Evolutionary conservation across 2,113 vertebrate genomes (phyloP).

Genomic region (Hyla sarda): DNA sequence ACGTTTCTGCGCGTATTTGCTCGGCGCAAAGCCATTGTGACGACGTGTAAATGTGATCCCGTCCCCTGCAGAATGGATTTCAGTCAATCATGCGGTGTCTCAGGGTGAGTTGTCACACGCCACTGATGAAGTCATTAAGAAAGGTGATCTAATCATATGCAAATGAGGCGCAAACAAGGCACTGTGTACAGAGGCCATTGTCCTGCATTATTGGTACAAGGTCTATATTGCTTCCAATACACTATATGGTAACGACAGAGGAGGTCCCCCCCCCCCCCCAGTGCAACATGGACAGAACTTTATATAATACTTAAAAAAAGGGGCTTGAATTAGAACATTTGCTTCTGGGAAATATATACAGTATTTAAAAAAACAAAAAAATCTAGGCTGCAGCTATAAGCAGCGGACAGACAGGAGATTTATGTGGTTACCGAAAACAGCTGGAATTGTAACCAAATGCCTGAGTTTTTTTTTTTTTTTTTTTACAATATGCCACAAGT

Average conservation of each 20-base stretch:
- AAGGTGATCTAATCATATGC: conserved; percentile 35
- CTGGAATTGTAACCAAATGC: conserved; percentile 53
- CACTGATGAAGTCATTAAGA: conserved; percentile 1
- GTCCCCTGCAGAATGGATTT: not conserved
- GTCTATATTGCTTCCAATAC: conserved; percentile 21
- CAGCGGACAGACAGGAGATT: conserved; percentile 14
- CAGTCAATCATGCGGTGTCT: not conserved
- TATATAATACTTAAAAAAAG: too few relatives aligned
- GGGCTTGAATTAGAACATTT: not conserved
- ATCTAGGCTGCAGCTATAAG: not conserved
- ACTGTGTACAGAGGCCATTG: not conserved
- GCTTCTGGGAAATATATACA: conserved; percentile 26
- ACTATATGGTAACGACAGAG: not conserved
- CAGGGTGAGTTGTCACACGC: not conserved
- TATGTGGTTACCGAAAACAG: conserved; percentile 45
- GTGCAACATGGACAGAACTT: conserved; percentile 1
- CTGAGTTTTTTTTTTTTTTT: conserved; percentile 9
- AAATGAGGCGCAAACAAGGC: conserved; percentile 31
- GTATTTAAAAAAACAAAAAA: too few relatives aligned
- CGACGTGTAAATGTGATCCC: not conserved
- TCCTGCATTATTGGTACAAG: not conserved
- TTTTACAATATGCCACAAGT: conserved; percentile 31
- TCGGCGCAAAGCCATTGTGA: not conserved
- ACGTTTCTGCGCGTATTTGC: not conserved
- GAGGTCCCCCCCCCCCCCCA: too few relatives aligned